Evolutionary conservation across 2,113 vertebrate species (phyloP), one percentile per base, ranked within the genome.

Genomic region (Vulpes lagopus): DNA sequence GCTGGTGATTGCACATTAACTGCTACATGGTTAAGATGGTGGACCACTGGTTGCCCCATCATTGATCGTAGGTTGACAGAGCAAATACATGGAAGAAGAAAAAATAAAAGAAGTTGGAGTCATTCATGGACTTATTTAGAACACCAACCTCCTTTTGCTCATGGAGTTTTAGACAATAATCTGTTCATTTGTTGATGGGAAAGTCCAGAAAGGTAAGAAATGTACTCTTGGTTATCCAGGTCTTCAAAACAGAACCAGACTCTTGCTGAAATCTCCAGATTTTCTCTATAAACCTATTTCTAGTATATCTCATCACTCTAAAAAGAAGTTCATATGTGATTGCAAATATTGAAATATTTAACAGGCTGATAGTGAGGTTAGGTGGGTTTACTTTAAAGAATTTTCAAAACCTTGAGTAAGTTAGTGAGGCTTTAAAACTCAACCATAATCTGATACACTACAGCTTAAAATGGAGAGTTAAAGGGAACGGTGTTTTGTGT

Each of bases 301-400:
- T 60, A 11, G 32, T 64, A 32, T 8, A 83, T 19, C 3, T 0
- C 22, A 92, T 43, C 74, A n/a, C 12, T 90, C 57, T 79, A 81
- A 94, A 64, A 60, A 38, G 7, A 91, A 81, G 51, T 74, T 86
- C 73, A 14, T 38, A 27, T 67, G 15, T 2, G 5, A 80, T 38
- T 88, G 55, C 38, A 84, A 91, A 95, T 62, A 38, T 10, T 5
- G 15, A 94, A 55, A 89, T 87, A 67, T 32, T 62, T 55, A 80
- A 92, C 53, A 89, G 14, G 1, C n/a, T 89, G n/a, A 74, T 71
- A 20, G 23, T 55, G 59, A 82, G 5, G 49, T 35, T 27, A 38
- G 67, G 32, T 59, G 76, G 80, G 23, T 90, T 95, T 93, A 55
- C 93, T 86, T 83, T 27, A 86, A 38, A 94, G 71, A 32, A n/a